These are phyloP conservation scores for Huso huso DNA, from an alignment of 2,797 vertebrate species.

Conservation along the genomic window DNA sequence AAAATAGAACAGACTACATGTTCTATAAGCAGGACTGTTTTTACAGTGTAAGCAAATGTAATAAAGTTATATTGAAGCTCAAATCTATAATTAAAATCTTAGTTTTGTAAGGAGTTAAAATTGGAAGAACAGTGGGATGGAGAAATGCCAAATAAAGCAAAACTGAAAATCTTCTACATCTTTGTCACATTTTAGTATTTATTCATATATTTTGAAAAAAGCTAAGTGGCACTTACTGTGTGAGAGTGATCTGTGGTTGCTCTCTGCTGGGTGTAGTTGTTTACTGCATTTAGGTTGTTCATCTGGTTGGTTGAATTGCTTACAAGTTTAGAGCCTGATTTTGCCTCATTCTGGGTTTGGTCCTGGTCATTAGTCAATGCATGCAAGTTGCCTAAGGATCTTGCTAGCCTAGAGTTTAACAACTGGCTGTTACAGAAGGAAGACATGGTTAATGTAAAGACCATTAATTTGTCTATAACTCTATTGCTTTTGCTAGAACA, in stretches of 20 bases:
- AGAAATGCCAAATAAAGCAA: too few relatives aligned
- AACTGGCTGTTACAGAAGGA: constrained; percentile 54
- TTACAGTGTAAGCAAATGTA: constrained; percentile 25
- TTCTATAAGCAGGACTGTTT: constrained; percentile 11
- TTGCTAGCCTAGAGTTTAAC: constrained; percentile 57
- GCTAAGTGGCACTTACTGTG: constrained; percentile 4
- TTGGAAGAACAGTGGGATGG: neutral
- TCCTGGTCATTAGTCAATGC: constrained; percentile 55
- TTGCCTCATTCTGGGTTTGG: constrained; percentile 46
- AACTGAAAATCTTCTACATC: too few relatives aligned
- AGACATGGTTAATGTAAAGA: constrained; percentile 38
- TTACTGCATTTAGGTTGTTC: constrained; percentile 54
- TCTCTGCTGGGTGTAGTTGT: constrained; percentile 20
- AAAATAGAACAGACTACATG: too few relatives aligned
- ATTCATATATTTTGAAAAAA: too few relatives aligned
- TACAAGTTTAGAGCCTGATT: constrained; percentile 45
- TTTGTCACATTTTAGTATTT: too few relatives aligned
- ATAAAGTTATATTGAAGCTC: neutral
- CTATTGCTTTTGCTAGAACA: constrained; percentile 1
- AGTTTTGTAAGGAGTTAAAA: neutral
- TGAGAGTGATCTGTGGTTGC: constrained; percentile 15
- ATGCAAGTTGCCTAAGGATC: constrained; percentile 64
- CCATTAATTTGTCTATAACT: constrained; percentile 20
- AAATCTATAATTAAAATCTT: neutral
- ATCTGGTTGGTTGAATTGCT: constrained; percentile 43